Conservation (phyloP, 2,888 invertebrate species). For the Mesopsocus fuscifrons region DNA sequence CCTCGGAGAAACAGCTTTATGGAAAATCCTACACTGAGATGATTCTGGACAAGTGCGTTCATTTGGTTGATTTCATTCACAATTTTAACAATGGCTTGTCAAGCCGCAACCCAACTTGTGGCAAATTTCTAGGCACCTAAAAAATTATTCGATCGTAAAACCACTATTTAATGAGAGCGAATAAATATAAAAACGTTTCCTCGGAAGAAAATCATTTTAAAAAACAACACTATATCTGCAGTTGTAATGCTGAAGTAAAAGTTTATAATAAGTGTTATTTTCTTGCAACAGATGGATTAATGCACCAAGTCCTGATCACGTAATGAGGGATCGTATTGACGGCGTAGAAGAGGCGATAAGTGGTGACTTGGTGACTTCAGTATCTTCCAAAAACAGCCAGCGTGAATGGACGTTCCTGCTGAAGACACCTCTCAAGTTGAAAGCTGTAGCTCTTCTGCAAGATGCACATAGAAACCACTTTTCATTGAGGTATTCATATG, state of each 20-base stretch:
- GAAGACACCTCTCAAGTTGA: constrained; percentile 31
- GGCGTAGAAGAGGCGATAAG: constrained; percentile 36
- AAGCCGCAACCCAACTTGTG: no score
- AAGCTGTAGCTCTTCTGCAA: constrained; percentile 44
- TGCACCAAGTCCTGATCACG: constrained; percentile 37
- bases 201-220: no score
- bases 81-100: no score
- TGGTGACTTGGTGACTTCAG: constrained; percentile 37
- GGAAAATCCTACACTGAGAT: constrained; percentile 39
- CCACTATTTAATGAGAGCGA: no score
- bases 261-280: no score
- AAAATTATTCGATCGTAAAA: no score
- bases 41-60: constrained; percentile 34
- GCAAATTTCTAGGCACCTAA: no score
- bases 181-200: no score
- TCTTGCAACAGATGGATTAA: constrained; percentile 36
- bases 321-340: constrained; percentile 40
- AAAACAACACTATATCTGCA: no score
- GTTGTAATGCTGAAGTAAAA: no score
- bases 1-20: constrained; percentile 46
- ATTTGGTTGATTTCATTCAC: not conserved
- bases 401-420: constrained; percentile 41
- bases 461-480: constrained; percentile 50
- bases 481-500: constrained; percentile 33
- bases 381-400: constrained; percentile 38